Percentiles rank a stretch among this genome's conserved stretches.
phyloP scores from a whole-genome alignment of 2,888 invertebrate species.

The Melanophora roralis region DNA sequence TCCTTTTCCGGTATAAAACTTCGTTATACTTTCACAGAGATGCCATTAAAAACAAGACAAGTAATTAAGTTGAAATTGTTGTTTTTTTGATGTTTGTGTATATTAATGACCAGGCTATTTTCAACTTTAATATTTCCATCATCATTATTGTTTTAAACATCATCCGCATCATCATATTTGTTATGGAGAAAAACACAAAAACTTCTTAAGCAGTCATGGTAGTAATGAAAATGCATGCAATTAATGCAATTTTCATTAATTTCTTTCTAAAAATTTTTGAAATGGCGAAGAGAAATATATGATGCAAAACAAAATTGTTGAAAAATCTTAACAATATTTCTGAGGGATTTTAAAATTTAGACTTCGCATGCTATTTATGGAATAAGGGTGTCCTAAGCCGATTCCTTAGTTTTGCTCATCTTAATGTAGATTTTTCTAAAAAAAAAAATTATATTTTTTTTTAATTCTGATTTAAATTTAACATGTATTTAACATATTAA shows the following conservation, averaged over 20 bases:
- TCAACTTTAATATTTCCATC: background rate
- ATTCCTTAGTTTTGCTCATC: no score
- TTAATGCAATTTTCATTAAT: conserved; percentile 44
- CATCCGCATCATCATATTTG: background rate
- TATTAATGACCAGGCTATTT: background rate
- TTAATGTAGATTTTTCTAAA: no score
- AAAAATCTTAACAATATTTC: conserved; percentile 34
- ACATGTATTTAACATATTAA: no score
- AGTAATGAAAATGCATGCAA: conserved; percentile 38
- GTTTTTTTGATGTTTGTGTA: conserved; percentile 4
- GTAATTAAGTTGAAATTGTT: conserved; percentile 51
- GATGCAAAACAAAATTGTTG: conserved; percentile 39
- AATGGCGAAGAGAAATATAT: background rate
- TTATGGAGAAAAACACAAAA: conserved; percentile 25
- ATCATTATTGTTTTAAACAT: background rate
- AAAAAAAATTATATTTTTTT: no score
- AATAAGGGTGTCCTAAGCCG: no score
- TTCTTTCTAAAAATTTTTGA: background rate
- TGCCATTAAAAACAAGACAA: conserved; percentile 44
- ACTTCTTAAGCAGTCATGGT: conserved; percentile 30
- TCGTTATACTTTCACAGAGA: conserved; percentile 17
- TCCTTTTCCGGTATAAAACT: conserved; percentile 47
- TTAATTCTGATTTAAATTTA: no score
- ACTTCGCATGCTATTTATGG: no score
- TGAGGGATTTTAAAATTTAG: no score